These are phyloP conservation scores for Lethrus apterus DNA, from an alignment of 1,140 invertebrate species.

Conservation along the genomic window DNA sequence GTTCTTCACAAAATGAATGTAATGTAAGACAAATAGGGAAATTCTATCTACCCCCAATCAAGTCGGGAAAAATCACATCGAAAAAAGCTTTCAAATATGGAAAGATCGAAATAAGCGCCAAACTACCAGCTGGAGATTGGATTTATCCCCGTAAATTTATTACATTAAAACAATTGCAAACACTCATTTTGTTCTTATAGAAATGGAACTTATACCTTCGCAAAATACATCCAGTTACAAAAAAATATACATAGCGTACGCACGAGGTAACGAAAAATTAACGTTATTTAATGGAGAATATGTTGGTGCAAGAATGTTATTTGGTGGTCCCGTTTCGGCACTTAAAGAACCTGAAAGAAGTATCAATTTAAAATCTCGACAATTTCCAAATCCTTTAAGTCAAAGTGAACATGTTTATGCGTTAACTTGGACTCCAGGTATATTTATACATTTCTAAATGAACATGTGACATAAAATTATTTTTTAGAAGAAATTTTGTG, in stretches of 20 bases:
- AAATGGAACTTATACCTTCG: constrained; percentile 9
- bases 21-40: neutral
- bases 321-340: constrained; percentile 24
- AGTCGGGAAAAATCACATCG: constrained; percentile 61
- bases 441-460: too few relatives aligned
- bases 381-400: constrained; percentile 14
- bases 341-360: constrained; percentile 21
- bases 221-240: neutral
- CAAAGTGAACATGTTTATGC: constrained; percentile 21
- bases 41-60: constrained; percentile 51
- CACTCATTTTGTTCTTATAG: too few relatives aligned
- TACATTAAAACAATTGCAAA: too few relatives aligned
- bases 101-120: constrained; percentile 65
- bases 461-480: too few relatives aligned
- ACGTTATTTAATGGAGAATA: constrained; percentile 19
- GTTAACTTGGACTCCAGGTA: constrained; percentile 25
- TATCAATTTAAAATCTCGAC: constrained; percentile 20
- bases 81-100: constrained; percentile 62
- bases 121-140: constrained; percentile 71
- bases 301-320: constrained; percentile 25
- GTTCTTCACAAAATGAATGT: neutral
- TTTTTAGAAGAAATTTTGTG: too few relatives aligned
- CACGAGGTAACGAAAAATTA: constrained; percentile 28
- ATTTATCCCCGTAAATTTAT: constrained; percentile 65
- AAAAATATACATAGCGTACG: constrained; percentile 27